These are phyloP conservation scores for Laspeyria flexula DNA, from an alignment of 2,888 invertebrate species.

Conservation along the genomic window DNA sequence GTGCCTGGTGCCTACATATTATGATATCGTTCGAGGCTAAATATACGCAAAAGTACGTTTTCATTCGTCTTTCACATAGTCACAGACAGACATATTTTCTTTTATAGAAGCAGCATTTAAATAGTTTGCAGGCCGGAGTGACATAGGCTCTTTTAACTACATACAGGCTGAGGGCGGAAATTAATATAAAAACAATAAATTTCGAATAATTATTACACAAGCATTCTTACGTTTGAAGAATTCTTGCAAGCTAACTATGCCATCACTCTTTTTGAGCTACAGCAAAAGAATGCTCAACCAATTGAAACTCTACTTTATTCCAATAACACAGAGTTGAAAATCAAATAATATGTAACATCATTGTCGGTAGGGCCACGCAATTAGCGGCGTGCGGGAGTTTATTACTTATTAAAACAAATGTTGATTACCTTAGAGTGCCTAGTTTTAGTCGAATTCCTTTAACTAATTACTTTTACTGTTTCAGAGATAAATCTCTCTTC, in stretches of 20 bases:
- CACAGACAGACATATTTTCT: too few relatives aligned
- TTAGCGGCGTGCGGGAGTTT: conserved; percentile 21
- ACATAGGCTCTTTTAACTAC: too few relatives aligned
- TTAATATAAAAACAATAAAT: too few relatives aligned
- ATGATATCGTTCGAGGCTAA: too few relatives aligned
- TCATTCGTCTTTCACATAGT: too few relatives aligned
- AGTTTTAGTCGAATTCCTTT: conserved; percentile 8
- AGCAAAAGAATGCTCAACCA: not conserved
- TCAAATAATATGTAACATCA: not conserved
- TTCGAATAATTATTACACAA: not conserved
- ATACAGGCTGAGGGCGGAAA: too few relatives aligned
- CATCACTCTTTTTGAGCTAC: not conserved
- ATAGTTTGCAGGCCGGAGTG: too few relatives aligned
- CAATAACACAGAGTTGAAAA: not conserved
- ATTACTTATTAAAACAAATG: conserved; percentile 37
- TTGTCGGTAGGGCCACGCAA: conserved; percentile 20
- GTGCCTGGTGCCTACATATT: too few relatives aligned
- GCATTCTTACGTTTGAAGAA: not conserved
- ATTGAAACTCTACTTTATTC: not conserved
- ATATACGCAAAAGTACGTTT: too few relatives aligned
- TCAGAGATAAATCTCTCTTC: not conserved
- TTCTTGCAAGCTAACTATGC: not conserved
- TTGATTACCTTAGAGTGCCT: conserved; percentile 20
- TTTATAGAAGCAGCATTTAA: too few relatives aligned
- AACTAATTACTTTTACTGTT: conserved; percentile 18